Evolutionary conservation across 2,888 invertebrate species (phyloP), one percentile per base, ranked within the genome.

Genomic region (Merodon equestris): DNA sequence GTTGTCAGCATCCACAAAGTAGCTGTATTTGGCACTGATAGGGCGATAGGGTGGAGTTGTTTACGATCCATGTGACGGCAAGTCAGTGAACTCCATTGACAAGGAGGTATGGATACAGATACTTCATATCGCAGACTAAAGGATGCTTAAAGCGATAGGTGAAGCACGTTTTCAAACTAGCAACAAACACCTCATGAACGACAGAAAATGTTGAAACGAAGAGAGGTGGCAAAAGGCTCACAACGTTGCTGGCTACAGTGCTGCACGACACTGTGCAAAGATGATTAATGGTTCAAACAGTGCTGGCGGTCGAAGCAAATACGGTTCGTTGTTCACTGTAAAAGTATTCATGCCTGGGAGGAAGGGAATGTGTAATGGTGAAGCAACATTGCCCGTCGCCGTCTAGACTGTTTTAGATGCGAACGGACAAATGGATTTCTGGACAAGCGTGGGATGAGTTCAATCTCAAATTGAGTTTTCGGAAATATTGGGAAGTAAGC

Each of bases 121-220:
- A 4, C 2, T 27, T 27, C 7, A 51, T 67, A 60, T 44, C 44
- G 47, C 51, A 63, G 71, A 57, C 50, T 50, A 57, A 18, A 56
- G 19, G 56, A 71, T 50, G 63, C 18, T 70, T 57, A 44, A 9
- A 12, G 54, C 27, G 27, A 27, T 27, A 27, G 40, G 40, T 44
- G 44, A 36, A 61, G 54, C 64, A 71, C 71, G 71, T 61, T 71
- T 71, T 47, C 36, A 58, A 71, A 60, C 19, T 38, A 7, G 7
- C 27, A 27, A 27, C 27, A 27, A 27, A 7, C 7, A 27, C 27
- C 27, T 27, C 27, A 27, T 27, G 27, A 27, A 27, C 2, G 27
- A 27, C 7, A 27, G 3, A 27, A 27, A 27, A 27, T 27, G 27
- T 4, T 27, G 7, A 27, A 27, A 27, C 3, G 27, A 27, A 7